phyloP scores from a whole-genome alignment of 2,797 vertebrate species.

The Sebastes hubbsi region DNA sequence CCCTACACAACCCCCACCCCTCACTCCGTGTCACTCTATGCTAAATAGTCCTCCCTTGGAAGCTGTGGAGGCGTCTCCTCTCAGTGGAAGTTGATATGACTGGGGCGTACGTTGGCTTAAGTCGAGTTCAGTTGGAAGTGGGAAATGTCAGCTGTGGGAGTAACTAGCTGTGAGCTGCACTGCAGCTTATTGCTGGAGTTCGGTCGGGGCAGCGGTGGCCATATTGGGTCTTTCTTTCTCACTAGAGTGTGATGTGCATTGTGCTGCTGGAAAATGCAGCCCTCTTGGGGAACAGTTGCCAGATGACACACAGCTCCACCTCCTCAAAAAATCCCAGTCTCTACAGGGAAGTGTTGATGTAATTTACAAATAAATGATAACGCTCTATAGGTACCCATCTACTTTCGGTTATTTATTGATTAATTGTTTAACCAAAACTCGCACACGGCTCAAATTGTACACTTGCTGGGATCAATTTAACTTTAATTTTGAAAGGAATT shows the following conservation, averaged over 20 bases:
- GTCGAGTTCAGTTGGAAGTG: conserved; percentile 35
- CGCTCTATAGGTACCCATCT: no score
- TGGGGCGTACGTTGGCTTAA: conserved; percentile 15
- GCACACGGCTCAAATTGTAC: background rate
- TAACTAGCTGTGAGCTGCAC: conserved; percentile 21
- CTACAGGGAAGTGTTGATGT: background rate
- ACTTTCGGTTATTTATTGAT: background rate
- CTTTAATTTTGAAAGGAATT: background rate
- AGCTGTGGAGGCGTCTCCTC: conserved; percentile 12
- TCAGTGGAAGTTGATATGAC: conserved; percentile 28
- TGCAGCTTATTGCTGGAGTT: conserved; percentile 18
- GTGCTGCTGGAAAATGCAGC: background rate
- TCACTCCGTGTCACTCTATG: conserved; percentile 45
- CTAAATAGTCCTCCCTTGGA: conserved; percentile 48
- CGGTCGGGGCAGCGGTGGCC: background rate
- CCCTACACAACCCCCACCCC: background rate
- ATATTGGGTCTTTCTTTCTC: background rate
- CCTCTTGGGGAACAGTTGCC: background rate
- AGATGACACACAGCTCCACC: background rate
- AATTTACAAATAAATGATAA: background rate
- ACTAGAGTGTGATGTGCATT: background rate
- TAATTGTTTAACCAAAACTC: background rate
- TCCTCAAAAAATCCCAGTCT: background rate
- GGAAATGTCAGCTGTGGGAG: conserved; percentile 12
- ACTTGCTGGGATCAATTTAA: background rate